These are phyloP conservation scores for Chrysolina haemoptera DNA, from an alignment of 2,888 invertebrate species.

Conservation along the genomic window DNA sequence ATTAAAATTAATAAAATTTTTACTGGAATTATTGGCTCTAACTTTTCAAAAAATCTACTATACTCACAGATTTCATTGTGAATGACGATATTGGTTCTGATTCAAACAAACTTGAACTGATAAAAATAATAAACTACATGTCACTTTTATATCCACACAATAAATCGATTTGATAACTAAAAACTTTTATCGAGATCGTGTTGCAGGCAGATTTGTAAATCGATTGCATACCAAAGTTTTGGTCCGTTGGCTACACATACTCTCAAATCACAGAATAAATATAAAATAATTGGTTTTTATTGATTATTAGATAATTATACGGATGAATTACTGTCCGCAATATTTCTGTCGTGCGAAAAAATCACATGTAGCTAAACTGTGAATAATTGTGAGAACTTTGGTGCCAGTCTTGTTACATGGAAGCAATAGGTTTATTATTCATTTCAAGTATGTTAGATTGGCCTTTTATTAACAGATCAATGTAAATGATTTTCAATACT, in stretches of 20 bases:
- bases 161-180: background rate
- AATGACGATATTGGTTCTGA: background rate
- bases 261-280: background rate
- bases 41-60: background rate
- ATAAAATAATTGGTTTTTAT: background rate
- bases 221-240: background rate
- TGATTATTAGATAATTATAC: background rate
- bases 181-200: background rate
- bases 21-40: no score
- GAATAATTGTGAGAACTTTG: no score
- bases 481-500: no score
- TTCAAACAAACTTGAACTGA: background rate
- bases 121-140: background rate
- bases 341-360: background rate
- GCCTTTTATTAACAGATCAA: no score
- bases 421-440: no score
- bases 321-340: background rate
- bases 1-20: no score
- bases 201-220: background rate
- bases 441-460: no score
- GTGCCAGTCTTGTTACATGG: no score
- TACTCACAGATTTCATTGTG: slow-evolving; percentile 4
- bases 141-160: background rate
- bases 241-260: background rate
- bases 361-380: no score